Evolutionary conservation across 2,113 vertebrate genomes (phyloP).

Genomic region (Leptocoma aspasia): DNA sequence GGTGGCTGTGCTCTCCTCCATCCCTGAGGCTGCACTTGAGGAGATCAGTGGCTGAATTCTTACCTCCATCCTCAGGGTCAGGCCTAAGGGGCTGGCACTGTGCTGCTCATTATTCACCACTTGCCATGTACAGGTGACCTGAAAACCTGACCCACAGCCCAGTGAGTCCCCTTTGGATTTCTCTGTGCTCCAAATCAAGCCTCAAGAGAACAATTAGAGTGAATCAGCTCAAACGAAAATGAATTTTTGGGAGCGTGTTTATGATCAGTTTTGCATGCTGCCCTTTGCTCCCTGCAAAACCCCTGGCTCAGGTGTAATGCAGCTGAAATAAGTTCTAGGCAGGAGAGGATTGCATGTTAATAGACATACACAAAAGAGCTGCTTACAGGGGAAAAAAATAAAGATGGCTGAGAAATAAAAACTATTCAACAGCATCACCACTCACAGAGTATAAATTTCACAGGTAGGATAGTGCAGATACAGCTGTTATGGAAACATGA

Average conservation of each 20-base stretch:
- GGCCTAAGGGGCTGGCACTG: background rate
- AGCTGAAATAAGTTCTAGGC: background rate
- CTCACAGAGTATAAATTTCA: background rate
- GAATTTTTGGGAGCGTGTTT: background rate
- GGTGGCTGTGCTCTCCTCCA: background rate
- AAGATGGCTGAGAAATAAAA: background rate
- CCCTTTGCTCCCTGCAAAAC: background rate
- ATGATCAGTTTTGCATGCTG: background rate
- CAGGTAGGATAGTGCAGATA: background rate
- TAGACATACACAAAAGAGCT: background rate
- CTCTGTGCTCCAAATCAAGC: background rate
- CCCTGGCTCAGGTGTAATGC: background rate
- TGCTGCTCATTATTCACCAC: background rate
- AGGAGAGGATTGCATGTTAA: background rate
- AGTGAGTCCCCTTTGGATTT: background rate
- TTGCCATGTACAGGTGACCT: background rate
- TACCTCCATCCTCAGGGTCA: background rate
- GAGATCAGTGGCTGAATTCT: background rate
- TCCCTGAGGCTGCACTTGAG: background rate
- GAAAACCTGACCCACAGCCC: conserved; percentile 1
- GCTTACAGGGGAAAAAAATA: background rate
- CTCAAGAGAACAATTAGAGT: conserved; percentile 2
- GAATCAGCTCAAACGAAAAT: background rate
- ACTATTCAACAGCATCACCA: background rate
- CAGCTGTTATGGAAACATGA: background rate